Evolutionary conservation across 2,888 invertebrate species (phyloP), one percentile per base, ranked within the genome.

Genomic region (Macaria liturata): DNA sequence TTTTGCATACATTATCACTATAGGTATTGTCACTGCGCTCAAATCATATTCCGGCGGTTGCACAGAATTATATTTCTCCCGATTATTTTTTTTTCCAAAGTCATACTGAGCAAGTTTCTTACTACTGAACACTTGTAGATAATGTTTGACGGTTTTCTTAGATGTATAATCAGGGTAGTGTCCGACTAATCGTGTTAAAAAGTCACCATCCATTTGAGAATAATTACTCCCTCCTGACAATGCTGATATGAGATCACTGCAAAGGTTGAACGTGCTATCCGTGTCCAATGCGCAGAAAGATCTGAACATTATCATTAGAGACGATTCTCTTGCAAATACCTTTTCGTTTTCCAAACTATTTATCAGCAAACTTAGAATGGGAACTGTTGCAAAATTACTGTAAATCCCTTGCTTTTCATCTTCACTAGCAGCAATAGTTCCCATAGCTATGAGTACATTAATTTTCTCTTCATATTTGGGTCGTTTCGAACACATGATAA

Each of bases 381-480:
- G 47, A 9, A 42, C 37, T 0, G 32, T 46, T 34, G n/a, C 9
- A 4, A 34, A 31, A 9, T 9, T 7, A 9, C 30, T 46, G 8
- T 32, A 34, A 3, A 30, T 4, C 7, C 42, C 32, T 0, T 46
- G 57, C 6, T 39, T 40, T 7, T 53, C 30, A 7, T 76, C 53
- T 0, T 63, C 64, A 0, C 74, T 5, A 7, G 57, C 69, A 7
- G 54, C 66, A 0, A 72, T 53, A 2, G 75, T 75, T 0, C 73
- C 74, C 34, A 76, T 48, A 0, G 91, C 86, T 45, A 91, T 80
- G 62, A 90, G 82, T 0, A 88, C 75, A 46, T 80, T 83, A 5
- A 94, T 81, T 75, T 93, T 94, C 0, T 78, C 68, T 67, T 93
- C 93, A 68, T 93, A 93, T 57, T 92, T 88, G 0, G 93, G 92